Percentiles rank a stretch among this genome's conserved stretches.
Conservation (phyloP, 2,888 invertebrate genomes). For the Cephus rjabovi region DNA sequence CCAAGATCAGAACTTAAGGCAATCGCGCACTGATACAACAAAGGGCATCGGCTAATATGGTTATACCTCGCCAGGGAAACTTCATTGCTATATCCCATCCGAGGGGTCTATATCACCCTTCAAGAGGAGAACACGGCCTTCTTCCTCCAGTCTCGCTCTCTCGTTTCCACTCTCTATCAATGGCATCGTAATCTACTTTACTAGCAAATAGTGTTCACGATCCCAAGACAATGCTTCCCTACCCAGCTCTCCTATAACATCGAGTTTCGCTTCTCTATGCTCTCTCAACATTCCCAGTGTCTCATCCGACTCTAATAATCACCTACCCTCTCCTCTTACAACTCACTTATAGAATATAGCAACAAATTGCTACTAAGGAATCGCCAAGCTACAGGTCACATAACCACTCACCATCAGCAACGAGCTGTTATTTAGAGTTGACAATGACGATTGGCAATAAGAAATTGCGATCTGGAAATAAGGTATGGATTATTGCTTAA, state of each 20-base stretch:
- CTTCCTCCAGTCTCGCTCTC: conserved; percentile 18
- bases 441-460: too few species aligned
- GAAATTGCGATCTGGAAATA: neutral
- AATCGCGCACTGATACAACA: conserved; percentile 58
- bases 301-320: neutral
- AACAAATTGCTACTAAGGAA: neutral
- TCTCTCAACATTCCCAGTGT: neutral
- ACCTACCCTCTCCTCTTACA: neutral
- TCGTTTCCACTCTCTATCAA: conserved; percentile 50
- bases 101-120: conserved; percentile 41
- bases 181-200: conserved; percentile 58
- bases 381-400: neutral
- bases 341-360: neutral
- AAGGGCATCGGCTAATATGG: conserved; percentile 56
- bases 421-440: neutral
- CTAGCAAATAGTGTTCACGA: conserved; percentile 56
- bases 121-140: neutral
- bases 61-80: conserved; percentile 55
- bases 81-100: conserved; percentile 55
- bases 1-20: conserved; percentile 56
- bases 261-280: neutral
- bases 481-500: neutral
- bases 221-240: conserved; percentile 51
- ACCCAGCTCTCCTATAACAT: conserved; percentile 8
- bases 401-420: neutral